phyloP scores from a whole-genome alignment of 2,888 invertebrate species.

The Gerosis bhagava region DNA sequence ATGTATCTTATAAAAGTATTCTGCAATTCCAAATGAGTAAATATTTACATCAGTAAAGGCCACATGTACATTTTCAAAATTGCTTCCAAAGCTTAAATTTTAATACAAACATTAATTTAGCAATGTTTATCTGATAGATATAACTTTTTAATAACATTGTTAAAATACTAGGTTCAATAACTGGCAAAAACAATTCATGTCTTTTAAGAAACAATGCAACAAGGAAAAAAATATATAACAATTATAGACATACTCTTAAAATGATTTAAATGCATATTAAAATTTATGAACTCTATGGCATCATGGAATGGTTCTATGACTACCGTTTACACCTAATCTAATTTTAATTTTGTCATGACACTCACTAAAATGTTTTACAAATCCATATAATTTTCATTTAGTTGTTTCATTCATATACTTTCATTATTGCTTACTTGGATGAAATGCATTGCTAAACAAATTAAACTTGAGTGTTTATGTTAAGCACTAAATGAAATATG shows the following conservation, averaged over 20 bases:
- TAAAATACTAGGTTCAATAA: too few species aligned
- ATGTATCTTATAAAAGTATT: slow-evolving; percentile 17
- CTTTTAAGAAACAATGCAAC: slow-evolving; percentile 22
- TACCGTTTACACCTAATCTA: too few species aligned
- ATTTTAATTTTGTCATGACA: too few species aligned
- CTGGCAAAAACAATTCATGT: slow-evolving; percentile 15
- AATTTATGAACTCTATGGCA: slow-evolving; percentile 13
- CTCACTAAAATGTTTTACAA: too few species aligned
- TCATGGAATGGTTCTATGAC: slow-evolving; percentile 22
- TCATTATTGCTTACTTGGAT: too few species aligned
- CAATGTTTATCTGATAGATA: too few species aligned
- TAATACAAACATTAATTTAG: slow-evolving; percentile 14
- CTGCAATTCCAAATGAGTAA: slow-evolving; percentile 16
- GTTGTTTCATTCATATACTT: too few species aligned
- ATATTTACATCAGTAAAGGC: slow-evolving; percentile 28
- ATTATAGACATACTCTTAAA: slow-evolving; percentile 5
- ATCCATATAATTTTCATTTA: too few species aligned
- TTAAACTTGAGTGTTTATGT: too few species aligned
- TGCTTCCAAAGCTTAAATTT: slow-evolving; percentile 17
- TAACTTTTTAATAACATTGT: too few species aligned
- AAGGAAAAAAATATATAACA: not conserved
- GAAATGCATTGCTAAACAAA: too few species aligned
- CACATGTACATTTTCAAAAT: slow-evolving; percentile 26
- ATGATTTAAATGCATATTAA: slow-evolving; percentile 16
- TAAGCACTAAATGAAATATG: too few species aligned